Conservation (phyloP, 1,140 invertebrate genomes). For the Drosophila obscura region DNA sequence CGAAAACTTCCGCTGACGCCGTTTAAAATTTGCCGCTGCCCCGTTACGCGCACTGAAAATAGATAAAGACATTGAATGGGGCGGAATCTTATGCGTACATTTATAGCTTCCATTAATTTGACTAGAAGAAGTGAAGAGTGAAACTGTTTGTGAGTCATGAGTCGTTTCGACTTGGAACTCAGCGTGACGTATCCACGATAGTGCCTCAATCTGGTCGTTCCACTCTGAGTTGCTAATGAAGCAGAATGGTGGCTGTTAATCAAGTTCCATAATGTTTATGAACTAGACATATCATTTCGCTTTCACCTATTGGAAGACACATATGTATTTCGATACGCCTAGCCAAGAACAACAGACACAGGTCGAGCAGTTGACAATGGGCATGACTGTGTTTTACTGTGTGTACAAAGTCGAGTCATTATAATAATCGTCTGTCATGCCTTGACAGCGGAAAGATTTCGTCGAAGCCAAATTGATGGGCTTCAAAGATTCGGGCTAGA, state of each 20-base stretch:
- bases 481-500: conserved; percentile 14
- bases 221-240: background rate
- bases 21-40: conserved; percentile 85
- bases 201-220: conserved; percentile 22
- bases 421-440: conserved; percentile 14
- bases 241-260: conserved; percentile 1
- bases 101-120: background rate
- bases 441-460: conserved; percentile 23
- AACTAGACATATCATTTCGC: background rate
- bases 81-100: background rate
- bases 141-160: conserved; percentile 15
- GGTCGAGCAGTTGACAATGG: no score
- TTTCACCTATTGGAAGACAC: conserved; percentile 9
- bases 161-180: no score
- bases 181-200: conserved; percentile 1
- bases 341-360: no score
- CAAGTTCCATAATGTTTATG: conserved; percentile 7
- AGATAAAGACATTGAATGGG: conserved; percentile 4
- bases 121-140: conserved; percentile 1
- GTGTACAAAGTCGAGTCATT: background rate
- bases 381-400: no score
- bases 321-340: no score
- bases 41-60: conserved; percentile 70
- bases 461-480: conserved; percentile 11
- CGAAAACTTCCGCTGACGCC: conserved; percentile 88